phyloP scores from a whole-genome alignment of 2,113 vertebrate species.

The Steatornis caripensis region DNA sequence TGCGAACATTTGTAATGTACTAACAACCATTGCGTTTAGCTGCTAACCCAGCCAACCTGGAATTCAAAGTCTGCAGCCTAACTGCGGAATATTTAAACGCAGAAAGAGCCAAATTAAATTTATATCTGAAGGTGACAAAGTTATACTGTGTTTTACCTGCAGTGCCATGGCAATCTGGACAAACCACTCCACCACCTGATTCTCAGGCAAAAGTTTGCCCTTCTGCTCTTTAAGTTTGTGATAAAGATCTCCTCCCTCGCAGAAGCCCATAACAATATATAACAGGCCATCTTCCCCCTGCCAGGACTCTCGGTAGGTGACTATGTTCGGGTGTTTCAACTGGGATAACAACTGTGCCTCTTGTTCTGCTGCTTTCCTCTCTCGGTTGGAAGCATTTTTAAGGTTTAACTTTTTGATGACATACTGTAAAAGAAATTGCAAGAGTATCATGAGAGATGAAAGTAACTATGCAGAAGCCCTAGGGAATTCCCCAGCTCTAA shows the following conservation, averaged over 20 bases:
- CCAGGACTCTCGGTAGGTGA: conserved; percentile 96
- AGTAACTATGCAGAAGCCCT: neutral
- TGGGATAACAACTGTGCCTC: conserved; percentile 92
- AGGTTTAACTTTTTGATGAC: conserved; percentile 96
- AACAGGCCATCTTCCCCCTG: conserved; percentile 89
- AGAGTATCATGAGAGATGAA: neutral
- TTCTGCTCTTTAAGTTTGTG: conserved; percentile 92
- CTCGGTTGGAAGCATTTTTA: conserved; percentile 81
- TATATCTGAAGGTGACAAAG: neutral
- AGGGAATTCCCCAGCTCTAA: neutral
- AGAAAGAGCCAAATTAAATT: neutral
- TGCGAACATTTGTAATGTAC: neutral
- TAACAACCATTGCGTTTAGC: neutral
- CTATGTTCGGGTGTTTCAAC: conserved; percentile 94
- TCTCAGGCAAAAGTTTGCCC: conserved; percentile 87
- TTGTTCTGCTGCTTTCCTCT: conserved; percentile 89
- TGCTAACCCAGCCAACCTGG: neutral
- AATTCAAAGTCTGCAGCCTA: neutral
- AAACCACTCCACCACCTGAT: conserved; percentile 96
- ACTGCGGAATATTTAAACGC: neutral
- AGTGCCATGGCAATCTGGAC: conserved; percentile 98
- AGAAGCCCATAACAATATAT: conserved; percentile 97
- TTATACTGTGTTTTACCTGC: conserved; percentile 76
- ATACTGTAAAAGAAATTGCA: conserved; percentile 75
- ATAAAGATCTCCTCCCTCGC: conserved; percentile 95